Evolutionary conservation across 1,140 invertebrate species (phyloP).

Genomic region (Zaprionus africanus): DNA sequence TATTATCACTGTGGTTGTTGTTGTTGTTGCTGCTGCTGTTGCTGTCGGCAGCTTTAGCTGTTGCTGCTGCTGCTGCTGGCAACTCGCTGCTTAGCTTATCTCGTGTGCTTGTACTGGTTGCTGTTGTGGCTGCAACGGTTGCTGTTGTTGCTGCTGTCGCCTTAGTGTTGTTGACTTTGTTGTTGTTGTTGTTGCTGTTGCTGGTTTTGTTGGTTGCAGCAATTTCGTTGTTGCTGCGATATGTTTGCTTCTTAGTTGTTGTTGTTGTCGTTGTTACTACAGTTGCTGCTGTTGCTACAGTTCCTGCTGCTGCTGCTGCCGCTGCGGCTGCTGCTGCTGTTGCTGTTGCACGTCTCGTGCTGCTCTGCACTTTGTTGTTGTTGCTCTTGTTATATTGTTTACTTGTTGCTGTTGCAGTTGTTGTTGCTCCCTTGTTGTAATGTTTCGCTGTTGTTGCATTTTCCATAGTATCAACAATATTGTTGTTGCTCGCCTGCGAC

Average conservation of each 20-base stretch:
- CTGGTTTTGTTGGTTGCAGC: constrained; percentile 41
- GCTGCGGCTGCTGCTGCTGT: constrained; percentile 26
- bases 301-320: constrained; percentile 39
- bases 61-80: constrained; percentile 55
- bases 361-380: constrained; percentile 65
- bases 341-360: constrained; percentile 65
- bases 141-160: constrained; percentile 38
- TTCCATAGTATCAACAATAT: constrained; percentile 80
- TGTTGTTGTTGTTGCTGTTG: constrained; percentile 39
- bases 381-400: constrained; percentile 66
- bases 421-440: constrained; percentile 61
- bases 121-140: constrained; percentile 32
- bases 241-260: constrained; percentile 77
- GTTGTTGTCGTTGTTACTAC: constrained; percentile 45
- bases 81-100: constrained; percentile 43
- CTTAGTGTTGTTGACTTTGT: constrained; percentile 52
- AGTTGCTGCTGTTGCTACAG: constrained; percentile 47
- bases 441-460: constrained; percentile 76
- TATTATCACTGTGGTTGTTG: constrained; percentile 80
- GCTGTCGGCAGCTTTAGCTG: constrained; percentile 7
- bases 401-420: constrained; percentile 42
- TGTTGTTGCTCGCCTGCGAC: constrained; percentile 64
- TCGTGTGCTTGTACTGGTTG: constrained; percentile 41
- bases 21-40: constrained; percentile 62
- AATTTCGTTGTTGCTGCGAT: constrained; percentile 58